Percentiles rank a stretch among this genome's conserved stretches.
Evolutionary conservation across 1,140 invertebrate species (phyloP).

Genomic region (Battus philenor): DNA sequence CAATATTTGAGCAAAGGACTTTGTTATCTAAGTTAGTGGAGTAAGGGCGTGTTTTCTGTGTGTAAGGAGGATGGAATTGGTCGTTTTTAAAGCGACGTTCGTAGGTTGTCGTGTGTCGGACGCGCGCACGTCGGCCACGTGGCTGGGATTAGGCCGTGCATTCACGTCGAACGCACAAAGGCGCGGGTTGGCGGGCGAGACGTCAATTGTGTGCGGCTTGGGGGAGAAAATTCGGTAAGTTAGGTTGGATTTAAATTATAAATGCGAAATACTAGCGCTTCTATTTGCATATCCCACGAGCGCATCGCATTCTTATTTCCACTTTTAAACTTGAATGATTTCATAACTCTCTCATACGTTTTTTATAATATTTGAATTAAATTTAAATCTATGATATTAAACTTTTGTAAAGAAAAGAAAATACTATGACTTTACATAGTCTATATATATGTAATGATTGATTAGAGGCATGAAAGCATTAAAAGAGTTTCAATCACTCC

Average conservation of each 20-base stretch:
- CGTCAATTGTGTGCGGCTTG: constrained; percentile 65
- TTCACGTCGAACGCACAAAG: constrained; percentile 67
- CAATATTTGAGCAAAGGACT: constrained; percentile 37
- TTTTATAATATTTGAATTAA: too few relatives aligned
- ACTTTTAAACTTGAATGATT: neutral
- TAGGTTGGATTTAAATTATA: constrained; percentile 70
- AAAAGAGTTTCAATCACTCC: too few relatives aligned
- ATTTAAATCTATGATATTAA: too few relatives aligned
- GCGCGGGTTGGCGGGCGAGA: constrained; percentile 47
- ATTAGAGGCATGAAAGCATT: too few relatives aligned
- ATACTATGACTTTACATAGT: too few relatives aligned
- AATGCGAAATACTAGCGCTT: constrained; percentile 57
- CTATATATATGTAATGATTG: too few relatives aligned
- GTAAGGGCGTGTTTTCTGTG: constrained; percentile 28
- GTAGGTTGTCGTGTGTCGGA: constrained; percentile 60
- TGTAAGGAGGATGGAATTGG: constrained; percentile 19
- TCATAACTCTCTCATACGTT: too few relatives aligned
- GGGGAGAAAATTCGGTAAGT: constrained; percentile 65
- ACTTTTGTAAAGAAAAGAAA: too few relatives aligned
- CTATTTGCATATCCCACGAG: constrained; percentile 73
- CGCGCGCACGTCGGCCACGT: constrained; percentile 60
- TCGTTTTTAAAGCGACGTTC: constrained; percentile 36
- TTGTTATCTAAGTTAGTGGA: constrained; percentile 22
- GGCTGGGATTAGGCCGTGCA: constrained; percentile 63
- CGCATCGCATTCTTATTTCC: constrained; percentile 17